Evolutionary conservation across 2,113 vertebrate species (phyloP).

Genomic region (Arenaria interpres): DNA sequence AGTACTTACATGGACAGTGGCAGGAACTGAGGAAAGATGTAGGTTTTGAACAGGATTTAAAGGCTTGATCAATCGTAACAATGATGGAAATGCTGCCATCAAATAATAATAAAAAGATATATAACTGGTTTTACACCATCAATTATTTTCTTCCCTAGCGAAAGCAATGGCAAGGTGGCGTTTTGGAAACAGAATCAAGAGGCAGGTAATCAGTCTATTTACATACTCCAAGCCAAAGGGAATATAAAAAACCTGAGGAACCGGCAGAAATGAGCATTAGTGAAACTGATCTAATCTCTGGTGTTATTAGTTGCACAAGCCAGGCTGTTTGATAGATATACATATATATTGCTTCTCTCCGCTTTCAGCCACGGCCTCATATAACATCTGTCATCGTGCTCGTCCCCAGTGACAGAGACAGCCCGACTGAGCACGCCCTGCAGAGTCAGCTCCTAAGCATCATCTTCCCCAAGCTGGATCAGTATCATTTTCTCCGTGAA

Average conservation of each 20-base stretch:
- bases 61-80: conserved; percentile 21
- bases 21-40: not conserved
- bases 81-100: conserved; percentile 51
- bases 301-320: conserved; percentile 30
- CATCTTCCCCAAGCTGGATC: not conserved
- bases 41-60: conserved; percentile 15
- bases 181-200: not conserved
- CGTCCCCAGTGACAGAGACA: not conserved
- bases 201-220: conserved; percentile 52
- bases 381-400: conserved; percentile 1
- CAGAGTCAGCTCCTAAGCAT: not conserved
- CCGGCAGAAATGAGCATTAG: not conserved
- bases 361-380: not conserved
- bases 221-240: conserved; percentile 7
- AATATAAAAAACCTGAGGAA: not conserved
- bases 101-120: conserved; percentile 44
- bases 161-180: not conserved
- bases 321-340: conserved; percentile 34
- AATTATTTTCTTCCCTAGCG: not conserved
- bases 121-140: not conserved
- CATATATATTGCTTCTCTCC: conserved; percentile 47
- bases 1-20: conserved; percentile 9
- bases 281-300: conserved; percentile 56
- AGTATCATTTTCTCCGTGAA: not conserved
- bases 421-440: not conserved